phyloP scores from a whole-genome alignment of 30 jellyfish, hydroid and myxozoan genomes.

The Pseudorhiza aurosa region DNA sequence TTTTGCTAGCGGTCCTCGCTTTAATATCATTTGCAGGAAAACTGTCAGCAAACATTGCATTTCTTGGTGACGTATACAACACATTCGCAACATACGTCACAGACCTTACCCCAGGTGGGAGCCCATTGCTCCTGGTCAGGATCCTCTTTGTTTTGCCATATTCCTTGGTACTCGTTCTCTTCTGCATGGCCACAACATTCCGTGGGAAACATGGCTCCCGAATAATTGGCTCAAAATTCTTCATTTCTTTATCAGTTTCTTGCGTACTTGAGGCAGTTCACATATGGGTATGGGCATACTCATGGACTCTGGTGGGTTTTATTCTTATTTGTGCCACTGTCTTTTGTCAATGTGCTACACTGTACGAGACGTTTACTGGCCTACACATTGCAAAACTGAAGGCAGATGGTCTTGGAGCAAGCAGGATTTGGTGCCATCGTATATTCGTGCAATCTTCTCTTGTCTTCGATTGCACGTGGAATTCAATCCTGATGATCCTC shows the following conservation, averaged over 20 bases:
- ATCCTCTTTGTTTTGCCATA: constrained; percentile 24
- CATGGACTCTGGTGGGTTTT: constrained; percentile 19
- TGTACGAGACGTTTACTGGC: constrained; percentile 42
- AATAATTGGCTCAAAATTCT: constrained; percentile 4
- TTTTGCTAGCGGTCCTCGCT: constrained; percentile 18
- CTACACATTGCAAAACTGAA: constrained; percentile 23
- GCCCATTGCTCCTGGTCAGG: constrained; percentile 44
- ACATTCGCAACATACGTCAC: constrained; percentile 32
- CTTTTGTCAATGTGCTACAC: constrained; percentile 18
- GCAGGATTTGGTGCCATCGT: constrained; percentile 49
- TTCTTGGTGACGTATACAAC: neutral
- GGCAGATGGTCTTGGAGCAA: neutral
- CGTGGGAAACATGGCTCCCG: neutral
- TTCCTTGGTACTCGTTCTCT: constrained; percentile 11
- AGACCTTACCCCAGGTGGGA: constrained; percentile 37
- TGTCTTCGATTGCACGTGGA: constrained; percentile 65
- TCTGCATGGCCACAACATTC: constrained; percentile 28
- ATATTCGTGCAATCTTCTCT: constrained; percentile 45
- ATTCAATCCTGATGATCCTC: constrained; percentile 21
- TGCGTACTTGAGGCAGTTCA: constrained; percentile 29
- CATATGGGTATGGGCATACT: constrained; percentile 34
- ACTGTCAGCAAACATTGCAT: neutral
- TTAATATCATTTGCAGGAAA: constrained; percentile 17
- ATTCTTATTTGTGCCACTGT: constrained; percentile 17
- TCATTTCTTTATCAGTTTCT: constrained; percentile 13